These are phyloP conservation scores for Coluber constrictor DNA, from an alignment of 2,797 vertebrate species.

Conservation along the genomic window DNA sequence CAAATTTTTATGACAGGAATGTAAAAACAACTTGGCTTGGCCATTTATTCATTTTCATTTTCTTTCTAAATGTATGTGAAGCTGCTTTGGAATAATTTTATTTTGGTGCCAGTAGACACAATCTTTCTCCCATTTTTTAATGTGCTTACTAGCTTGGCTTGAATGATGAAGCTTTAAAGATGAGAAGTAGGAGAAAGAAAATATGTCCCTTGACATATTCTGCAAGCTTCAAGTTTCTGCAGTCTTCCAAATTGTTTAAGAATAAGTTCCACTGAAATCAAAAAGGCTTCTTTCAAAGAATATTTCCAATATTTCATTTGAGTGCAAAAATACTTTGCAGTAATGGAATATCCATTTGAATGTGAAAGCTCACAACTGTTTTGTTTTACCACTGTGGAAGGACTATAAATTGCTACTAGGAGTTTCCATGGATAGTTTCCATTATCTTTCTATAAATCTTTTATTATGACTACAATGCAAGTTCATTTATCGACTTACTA, in stretches of 20 bases:
- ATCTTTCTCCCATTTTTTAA: not conserved
- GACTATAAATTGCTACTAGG: not conserved
- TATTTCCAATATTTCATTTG: not conserved
- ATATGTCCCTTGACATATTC: not conserved
- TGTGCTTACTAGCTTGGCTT: not conserved
- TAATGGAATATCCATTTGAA: not conserved
- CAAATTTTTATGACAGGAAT: conserved; percentile 10
- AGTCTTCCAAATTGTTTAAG: not conserved
- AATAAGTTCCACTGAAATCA: not conserved
- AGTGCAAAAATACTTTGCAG: not conserved
- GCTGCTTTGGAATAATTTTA: not conserved
- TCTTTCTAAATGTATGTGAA: not conserved
- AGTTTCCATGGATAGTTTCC: not conserved
- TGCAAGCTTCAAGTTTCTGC: not conserved
- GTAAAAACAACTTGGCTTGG: not conserved
- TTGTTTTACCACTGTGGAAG: not conserved
- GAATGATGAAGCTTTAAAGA: not conserved
- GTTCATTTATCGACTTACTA: not conserved
- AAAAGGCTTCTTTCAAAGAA: not conserved
- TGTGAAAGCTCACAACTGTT: not conserved
- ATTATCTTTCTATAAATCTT: not conserved
- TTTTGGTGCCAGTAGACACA: not conserved
- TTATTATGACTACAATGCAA: not conserved
- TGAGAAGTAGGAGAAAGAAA: not conserved
- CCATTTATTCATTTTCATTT: conserved; percentile 12